Percentiles rank a stretch among this genome's conserved stretches.
Evolutionary conservation across 1,140 invertebrate genomes (phyloP).

Genomic region (Pseudomyrmex pallidus): DNA sequence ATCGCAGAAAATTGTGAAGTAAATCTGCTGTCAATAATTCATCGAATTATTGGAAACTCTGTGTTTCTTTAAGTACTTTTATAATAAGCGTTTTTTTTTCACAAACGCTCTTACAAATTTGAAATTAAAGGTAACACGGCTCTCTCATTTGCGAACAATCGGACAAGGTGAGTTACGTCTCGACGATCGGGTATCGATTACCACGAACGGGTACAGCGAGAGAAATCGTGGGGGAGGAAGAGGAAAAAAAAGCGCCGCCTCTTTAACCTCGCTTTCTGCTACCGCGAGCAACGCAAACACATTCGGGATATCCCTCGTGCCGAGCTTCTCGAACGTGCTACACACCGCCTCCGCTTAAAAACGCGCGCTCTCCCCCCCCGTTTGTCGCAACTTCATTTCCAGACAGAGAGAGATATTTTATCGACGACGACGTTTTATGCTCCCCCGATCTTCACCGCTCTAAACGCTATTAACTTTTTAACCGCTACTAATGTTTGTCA

Average conservation of each 20-base stretch:
- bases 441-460: not conserved
- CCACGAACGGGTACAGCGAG: slow-evolving; percentile 54
- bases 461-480: slow-evolving; percentile 18
- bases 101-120: not conserved
- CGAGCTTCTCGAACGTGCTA: slow-evolving; percentile 1
- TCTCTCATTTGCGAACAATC: slow-evolving; percentile 31
- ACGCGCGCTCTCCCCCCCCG: not conserved
- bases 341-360: slow-evolving; percentile 17
- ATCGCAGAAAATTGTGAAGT: too few relatives aligned
- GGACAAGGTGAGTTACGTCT: slow-evolving; percentile 60
- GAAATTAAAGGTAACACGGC: not conserved
- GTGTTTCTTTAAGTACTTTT: not conserved
- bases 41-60: too few relatives aligned
- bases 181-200: slow-evolving; percentile 70
- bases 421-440: not conserved
- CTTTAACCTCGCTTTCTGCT: slow-evolving; percentile 40
- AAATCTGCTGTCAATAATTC: too few relatives aligned
- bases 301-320: slow-evolving; percentile 25
- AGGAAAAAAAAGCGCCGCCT: slow-evolving; percentile 42
- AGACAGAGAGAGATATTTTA: slow-evolving; percentile 17
- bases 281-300: slow-evolving; percentile 54
- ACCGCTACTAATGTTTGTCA: not conserved
- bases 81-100: not conserved
- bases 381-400: slow-evolving; percentile 47
- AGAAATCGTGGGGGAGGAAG: slow-evolving; percentile 40